Conservation (phyloP, 2,888 invertebrate species). For the Rhynchonema sp. region DNA sequence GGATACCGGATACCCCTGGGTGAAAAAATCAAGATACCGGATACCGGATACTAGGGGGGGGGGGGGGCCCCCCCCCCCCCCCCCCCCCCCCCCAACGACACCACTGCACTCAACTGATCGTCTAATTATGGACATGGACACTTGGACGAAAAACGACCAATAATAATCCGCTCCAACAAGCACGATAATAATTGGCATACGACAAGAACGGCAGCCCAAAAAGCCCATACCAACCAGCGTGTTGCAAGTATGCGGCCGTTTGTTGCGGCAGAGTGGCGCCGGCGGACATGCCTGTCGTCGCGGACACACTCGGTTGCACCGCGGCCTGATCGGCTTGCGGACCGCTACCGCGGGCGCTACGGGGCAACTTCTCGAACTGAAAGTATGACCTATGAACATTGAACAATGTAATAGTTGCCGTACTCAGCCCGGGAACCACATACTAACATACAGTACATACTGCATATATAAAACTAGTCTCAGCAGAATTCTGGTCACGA, state of each 20-base stretch:
- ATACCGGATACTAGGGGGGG: too few relatives aligned
- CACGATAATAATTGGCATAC: too few relatives aligned
- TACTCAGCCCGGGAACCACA: background rate
- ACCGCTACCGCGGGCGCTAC: background rate
- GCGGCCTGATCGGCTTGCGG: too few relatives aligned
- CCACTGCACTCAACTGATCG: too few relatives aligned
- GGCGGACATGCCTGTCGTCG: background rate
- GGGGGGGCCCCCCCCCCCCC: too few relatives aligned
- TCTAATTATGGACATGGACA: too few relatives aligned
- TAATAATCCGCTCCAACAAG: background rate
- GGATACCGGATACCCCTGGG: too few relatives aligned
- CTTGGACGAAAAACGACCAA: too few relatives aligned
- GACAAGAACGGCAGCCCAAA: background rate
- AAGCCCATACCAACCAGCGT: background rate
- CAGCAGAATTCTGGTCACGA: too few relatives aligned
- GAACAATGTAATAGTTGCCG: background rate
- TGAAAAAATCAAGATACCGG: too few relatives aligned
- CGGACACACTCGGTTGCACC: background rate
- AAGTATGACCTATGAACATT: background rate
- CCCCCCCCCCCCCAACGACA: too few relatives aligned
- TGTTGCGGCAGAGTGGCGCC: background rate
- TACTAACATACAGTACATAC: background rate
- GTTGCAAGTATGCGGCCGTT: background rate
- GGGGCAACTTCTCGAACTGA: slow-evolving; percentile 7
- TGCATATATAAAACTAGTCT: too few relatives aligned